A percentile compares a stretch with the other conserved stretches of the same genome.
phyloP scores from a whole-genome alignment of 2,797 vertebrate species.

The Sylvia borin region DNA sequence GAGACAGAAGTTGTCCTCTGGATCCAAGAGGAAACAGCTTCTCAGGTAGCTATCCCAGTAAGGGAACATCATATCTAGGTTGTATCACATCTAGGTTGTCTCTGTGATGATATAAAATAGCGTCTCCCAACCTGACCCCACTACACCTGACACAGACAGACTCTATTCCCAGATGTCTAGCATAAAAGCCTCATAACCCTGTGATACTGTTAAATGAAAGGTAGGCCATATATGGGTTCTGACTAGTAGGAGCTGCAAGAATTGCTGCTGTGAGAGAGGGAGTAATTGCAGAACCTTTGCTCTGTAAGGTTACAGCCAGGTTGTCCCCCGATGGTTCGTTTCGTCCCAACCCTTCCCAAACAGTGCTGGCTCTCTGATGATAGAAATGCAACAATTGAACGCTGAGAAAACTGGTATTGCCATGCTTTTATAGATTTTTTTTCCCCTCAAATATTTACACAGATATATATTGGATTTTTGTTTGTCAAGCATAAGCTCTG shows the following conservation, averaged over 20 bases:
- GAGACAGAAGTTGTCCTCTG: not conserved
- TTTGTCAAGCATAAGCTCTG: not conserved
- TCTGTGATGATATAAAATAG: not conserved
- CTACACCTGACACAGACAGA: not conserved
- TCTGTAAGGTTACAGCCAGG: not conserved
- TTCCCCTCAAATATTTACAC: not conserved
- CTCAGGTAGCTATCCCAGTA: not conserved
- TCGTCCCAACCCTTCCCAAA: not conserved
- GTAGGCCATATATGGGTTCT: not conserved
- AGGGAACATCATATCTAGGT: not conserved
- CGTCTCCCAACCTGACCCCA: not conserved
- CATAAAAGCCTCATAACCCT: not conserved
- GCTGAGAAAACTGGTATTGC: not conserved
- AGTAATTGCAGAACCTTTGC: not conserved
- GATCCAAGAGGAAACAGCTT: not conserved
- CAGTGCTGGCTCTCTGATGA: not conserved
- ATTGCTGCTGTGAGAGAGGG: not conserved
- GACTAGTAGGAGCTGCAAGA: not conserved
- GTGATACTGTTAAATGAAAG: not conserved
- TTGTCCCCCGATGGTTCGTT: not conserved
- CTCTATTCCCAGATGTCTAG: not conserved
- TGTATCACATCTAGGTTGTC: not conserved
- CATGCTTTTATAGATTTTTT: not conserved
- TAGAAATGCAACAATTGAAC: not conserved
- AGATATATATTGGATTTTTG: not conserved